Evolutionary conservation across 2,888 invertebrate species (phyloP), one percentile per base, ranked within the genome.

Genomic region (Chouioia cunea): DNA sequence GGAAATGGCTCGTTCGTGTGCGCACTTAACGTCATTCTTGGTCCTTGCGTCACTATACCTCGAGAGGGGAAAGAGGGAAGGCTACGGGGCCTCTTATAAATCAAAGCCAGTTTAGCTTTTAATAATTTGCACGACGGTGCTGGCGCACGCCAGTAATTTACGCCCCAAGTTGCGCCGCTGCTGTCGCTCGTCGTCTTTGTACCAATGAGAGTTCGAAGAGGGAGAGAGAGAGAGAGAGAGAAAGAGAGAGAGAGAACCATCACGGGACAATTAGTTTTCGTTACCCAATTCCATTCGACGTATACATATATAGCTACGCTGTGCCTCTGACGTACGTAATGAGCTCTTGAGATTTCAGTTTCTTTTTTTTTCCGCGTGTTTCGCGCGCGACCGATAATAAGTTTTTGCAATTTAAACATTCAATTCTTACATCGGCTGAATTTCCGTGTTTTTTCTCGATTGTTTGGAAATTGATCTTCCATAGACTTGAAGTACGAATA

Each of bases 81-180:
- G 71, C 78, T 77, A n/a, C n/a, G n/a, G 79, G 78, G 80, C 80
- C 83, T 80, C 81, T 81, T 82, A 83, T 84, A 83, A 85, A 85
- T 85, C 84, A 85, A 83, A 83, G 77, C 79, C 81, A 81, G 82
- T 84, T 83, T 83, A 83, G 82, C 82, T 82, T 82, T 85, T 85
- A 83, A 84, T 84, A 77, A 78, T 78, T 77, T 71, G 73, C 62
- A 75, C 70, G 73, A 74, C 74, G 74, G 67, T 75, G 67, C 72
- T 71, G 65, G 65, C 72, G 75, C 67, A 73, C 77, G 76, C 36
- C 36, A 73, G 77, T 81, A 79, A 81, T 81, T 80, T 81, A 81
- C 77, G 80, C 76, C 74, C 77, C 74, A 79, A 79, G 78, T 80
- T 36, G 36, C 6, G 4, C 36, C 6, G 36, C 36, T 12, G 36